A percentile compares a stretch with the other conserved stretches of the same genome.
phyloP scores from a whole-genome alignment of 2,797 vertebrate genomes.

The Psittacula derbiana region DNA sequence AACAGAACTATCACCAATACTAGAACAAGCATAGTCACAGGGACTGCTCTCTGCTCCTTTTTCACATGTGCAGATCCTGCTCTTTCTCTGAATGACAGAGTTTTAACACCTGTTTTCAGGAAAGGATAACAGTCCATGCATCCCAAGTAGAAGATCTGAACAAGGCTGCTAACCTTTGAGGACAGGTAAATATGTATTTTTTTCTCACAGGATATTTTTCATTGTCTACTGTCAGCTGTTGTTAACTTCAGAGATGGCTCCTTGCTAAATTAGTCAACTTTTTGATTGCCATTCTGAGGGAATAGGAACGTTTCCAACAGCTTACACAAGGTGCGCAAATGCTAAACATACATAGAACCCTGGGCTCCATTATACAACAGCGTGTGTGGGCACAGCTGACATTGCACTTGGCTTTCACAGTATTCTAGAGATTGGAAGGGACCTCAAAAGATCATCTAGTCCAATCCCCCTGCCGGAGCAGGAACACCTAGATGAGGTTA shows the following conservation, averaged over 20 bases:
- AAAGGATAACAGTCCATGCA: background rate
- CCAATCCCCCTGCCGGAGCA: background rate
- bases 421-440: too few species aligned
- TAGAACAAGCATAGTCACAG: background rate
- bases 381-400: background rate
- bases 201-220: background rate
- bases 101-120: background rate
- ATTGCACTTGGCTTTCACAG: background rate
- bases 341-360: background rate
- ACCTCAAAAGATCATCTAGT: too few species aligned
- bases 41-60: background rate
- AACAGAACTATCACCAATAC: background rate
- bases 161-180: background rate
- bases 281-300: background rate
- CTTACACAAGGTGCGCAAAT: background rate
- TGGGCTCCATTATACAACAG: background rate
- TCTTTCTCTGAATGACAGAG: background rate
- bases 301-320: background rate
- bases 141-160: background rate
- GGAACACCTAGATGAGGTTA: too few species aligned
- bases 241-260: background rate
- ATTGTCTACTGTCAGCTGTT: background rate
- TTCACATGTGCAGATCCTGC: accelerated
- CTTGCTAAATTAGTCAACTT: background rate
- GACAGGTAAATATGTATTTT: background rate